phyloP scores from a whole-genome alignment of 2,113 vertebrate species.

The Cariama cristata region DNA sequence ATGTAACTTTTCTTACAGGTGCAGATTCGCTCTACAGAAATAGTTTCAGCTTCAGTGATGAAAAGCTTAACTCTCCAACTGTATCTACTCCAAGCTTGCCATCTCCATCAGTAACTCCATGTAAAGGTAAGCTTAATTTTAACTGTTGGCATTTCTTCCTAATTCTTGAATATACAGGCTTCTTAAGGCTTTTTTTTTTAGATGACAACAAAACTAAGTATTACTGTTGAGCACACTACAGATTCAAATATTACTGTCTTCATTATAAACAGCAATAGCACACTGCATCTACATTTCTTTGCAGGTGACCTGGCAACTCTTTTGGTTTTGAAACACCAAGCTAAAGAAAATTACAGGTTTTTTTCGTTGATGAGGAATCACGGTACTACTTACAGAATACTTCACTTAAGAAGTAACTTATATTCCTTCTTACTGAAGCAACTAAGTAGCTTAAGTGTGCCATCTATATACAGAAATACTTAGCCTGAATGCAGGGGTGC shows the following conservation, averaged over 20 bases:
- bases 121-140: constrained; percentile 80
- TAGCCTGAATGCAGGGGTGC: neutral
- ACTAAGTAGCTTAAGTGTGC: neutral
- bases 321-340: neutral
- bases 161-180: neutral
- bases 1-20: constrained; percentile 75
- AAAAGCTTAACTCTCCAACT: constrained; percentile 90
- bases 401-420: neutral
- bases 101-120: constrained; percentile 78
- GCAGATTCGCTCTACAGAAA: constrained; percentile 90
- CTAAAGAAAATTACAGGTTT: neutral
- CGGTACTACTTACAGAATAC: neutral
- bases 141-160: neutral
- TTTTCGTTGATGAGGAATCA: neutral
- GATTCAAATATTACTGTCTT: neutral
- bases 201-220: neutral
- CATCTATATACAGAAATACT: neutral
- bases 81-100: constrained; percentile 74
- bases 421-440: neutral
- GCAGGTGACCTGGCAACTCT: neutral
- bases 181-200: neutral
- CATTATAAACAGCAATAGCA: neutral
- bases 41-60: constrained; percentile 94
- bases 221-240: neutral
- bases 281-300: neutral